Percentiles rank a stretch among this genome's conserved stretches.
Conservation (phyloP, 2,888 invertebrate genomes). For the Nephrotoma guestfalica region DNA sequence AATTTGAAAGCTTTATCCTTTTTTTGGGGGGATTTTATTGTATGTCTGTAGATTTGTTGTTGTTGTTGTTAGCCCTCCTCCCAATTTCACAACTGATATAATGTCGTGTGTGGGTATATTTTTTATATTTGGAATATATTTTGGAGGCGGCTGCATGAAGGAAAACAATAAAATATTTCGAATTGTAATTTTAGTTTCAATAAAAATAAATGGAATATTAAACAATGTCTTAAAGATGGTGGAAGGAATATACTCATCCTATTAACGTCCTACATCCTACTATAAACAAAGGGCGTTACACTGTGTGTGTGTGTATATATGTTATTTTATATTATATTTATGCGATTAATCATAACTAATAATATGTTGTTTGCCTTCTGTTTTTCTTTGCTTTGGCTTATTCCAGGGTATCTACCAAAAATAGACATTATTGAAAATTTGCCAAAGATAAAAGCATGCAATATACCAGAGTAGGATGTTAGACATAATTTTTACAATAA, state of each 20-base stretch:
- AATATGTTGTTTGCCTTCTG: not conserved
- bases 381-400: not conserved
- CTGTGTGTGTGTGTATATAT: not conserved
- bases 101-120: not conserved
- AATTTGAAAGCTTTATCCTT: not conserved
- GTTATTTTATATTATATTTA: not conserved
- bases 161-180: not conserved
- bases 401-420: not conserved
- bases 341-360: not conserved
- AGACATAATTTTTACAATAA: not conserved
- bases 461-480: not conserved
- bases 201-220: slow-evolving; percentile 1
- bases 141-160: not conserved
- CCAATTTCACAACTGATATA: not conserved
- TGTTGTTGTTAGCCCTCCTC: not conserved
- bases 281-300: not conserved
- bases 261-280: not conserved
- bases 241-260: not conserved
- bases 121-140: not conserved
- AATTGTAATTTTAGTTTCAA: slow-evolving; percentile 2
- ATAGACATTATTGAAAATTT: not conserved
- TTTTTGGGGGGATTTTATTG: not conserved
- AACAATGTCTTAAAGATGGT: not conserved
- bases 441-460: not conserved
- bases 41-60: not conserved